Percentiles rank a stretch among this genome's conserved stretches.
Evolutionary conservation across 1,140 invertebrate species (phyloP).

Genomic region (Papilio glaucus): DNA sequence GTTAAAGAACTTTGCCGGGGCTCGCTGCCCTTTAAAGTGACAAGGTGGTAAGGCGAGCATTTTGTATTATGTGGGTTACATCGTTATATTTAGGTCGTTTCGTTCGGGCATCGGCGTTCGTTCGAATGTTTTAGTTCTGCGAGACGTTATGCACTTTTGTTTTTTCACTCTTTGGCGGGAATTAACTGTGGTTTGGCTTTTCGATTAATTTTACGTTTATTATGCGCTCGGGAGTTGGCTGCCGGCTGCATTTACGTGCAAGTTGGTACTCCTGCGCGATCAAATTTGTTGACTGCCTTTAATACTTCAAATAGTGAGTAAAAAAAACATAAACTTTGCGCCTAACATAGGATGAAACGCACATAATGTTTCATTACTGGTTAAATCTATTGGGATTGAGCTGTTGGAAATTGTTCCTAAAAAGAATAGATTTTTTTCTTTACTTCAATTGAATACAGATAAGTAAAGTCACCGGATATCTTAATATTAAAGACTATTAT

Average conservation of each 20-base stretch:
- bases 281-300: not conserved
- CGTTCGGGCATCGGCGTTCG: conserved; percentile 42
- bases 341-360: no score
- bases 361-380: no score
- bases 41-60: conserved; percentile 61
- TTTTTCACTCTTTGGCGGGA: conserved; percentile 48
- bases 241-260: not conserved
- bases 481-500: not conserved
- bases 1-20: conserved; percentile 50
- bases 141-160: conserved; percentile 48
- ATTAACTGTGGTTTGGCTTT: conserved; percentile 39
- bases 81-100: conserved; percentile 71
- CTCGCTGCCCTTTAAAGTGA: conserved; percentile 55
- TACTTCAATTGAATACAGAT: not conserved
- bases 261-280: conserved; percentile 3
- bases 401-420: not conserved
- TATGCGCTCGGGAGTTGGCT: not conserved
- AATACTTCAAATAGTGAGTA: no score
- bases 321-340: no score
- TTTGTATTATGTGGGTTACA: conserved; percentile 69
- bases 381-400: no score
- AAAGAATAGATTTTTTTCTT: not conserved
- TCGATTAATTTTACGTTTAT: conserved; percentile 27
- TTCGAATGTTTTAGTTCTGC: conserved; percentile 42
- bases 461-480: conserved; percentile 12